Conservation (phyloP, 2,113 vertebrate genomes). For the Pelecanoides urinatrix region DNA sequence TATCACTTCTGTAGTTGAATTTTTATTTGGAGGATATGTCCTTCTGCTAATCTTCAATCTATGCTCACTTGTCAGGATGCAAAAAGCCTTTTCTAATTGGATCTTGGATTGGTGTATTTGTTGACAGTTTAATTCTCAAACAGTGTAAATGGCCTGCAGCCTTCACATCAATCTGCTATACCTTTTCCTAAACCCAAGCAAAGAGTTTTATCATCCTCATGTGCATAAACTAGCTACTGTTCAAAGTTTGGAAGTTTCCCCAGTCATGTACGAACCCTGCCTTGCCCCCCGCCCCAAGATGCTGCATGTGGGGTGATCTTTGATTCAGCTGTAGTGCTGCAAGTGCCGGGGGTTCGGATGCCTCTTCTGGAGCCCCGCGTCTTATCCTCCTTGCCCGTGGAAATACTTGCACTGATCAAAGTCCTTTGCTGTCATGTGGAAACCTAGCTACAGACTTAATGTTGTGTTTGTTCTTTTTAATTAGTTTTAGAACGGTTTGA, state of each 20-base stretch:
- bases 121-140: not conserved
- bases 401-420: conserved; percentile 26
- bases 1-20: not conserved
- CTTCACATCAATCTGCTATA: not conserved
- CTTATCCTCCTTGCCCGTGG: not conserved
- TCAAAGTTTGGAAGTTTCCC: not conserved
- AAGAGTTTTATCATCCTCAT: not conserved
- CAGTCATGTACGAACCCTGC: not conserved
- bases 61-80: not conserved
- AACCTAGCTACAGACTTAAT: not conserved
- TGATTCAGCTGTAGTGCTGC: not conserved
- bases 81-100: not conserved
- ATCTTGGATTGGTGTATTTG: not conserved
- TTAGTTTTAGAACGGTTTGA: not conserved
- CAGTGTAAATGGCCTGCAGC: not conserved
- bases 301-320: not conserved
- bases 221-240: not conserved
- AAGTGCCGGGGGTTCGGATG: not conserved
- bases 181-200: not conserved
- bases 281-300: not conserved
- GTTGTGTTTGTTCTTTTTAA: conserved; percentile 3
- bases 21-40: not conserved
- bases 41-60: not conserved
- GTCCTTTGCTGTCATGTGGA: not conserved
- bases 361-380: not conserved